Percentiles rank a stretch among this genome's conserved stretches.
phyloP scores from a whole-genome alignment of 2,888 invertebrate species.

The Eupithecia inturbata region DNA sequence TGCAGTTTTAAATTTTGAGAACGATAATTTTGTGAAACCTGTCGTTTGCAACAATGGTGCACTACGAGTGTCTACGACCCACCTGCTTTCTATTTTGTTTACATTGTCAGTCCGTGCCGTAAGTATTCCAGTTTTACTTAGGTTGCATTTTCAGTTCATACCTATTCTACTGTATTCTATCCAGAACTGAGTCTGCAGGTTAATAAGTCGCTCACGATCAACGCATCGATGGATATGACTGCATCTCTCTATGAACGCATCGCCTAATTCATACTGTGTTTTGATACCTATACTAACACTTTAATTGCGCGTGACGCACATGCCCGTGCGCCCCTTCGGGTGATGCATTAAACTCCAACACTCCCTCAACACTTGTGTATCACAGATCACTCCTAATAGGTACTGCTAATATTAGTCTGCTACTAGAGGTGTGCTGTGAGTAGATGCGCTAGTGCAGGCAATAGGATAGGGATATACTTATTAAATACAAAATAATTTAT shows the following conservation, averaged over 20 bases:
- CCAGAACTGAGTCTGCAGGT: not conserved
- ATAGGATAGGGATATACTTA: no score
- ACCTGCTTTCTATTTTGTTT: not conserved
- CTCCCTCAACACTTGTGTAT: no score
- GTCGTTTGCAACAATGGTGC: not conserved
- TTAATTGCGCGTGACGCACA: not conserved
- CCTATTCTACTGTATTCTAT: not conserved
- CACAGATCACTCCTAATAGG: no score
- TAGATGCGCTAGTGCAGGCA: no score
- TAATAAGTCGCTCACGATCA: not conserved
- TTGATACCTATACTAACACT: not conserved
- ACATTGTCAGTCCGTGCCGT: not conserved
- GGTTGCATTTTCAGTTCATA: not conserved
- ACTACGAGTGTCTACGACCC: not conserved
- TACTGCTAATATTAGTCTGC: no score
- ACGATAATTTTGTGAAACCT: slow-evolving; percentile 3
- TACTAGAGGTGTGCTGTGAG: no score
- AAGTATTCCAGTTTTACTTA: not conserved
- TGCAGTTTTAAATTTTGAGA: slow-evolving; percentile 19
- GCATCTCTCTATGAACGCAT: not conserved
- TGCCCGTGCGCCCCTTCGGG: no score
- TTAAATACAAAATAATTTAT: no score
- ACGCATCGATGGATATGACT: not conserved
- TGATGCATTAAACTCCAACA: no score
- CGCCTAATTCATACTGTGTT: no score